These are phyloP conservation scores for Idaea aversata DNA, from an alignment of 2,888 invertebrate genomes.

Conservation along the genomic window DNA sequence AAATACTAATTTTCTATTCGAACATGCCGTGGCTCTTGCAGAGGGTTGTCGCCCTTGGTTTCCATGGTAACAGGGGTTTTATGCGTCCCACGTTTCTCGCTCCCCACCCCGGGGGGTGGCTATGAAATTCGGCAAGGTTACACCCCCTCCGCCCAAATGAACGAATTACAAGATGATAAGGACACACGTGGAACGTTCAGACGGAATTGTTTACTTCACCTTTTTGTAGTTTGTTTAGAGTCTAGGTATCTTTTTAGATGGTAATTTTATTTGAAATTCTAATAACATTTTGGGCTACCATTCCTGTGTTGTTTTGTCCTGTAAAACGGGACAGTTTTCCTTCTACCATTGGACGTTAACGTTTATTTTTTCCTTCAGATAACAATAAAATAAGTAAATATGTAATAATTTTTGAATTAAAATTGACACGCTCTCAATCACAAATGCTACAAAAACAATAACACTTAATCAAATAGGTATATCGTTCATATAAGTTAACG, in stretches of 20 bases:
- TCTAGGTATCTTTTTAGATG: conserved; percentile 10
- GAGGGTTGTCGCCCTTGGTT: conserved; percentile 72
- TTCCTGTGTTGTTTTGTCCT: not conserved
- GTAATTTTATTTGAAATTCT: conserved; percentile 8
- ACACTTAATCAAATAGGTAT: not conserved
- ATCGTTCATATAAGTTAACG: not conserved
- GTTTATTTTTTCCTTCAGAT: not conserved
- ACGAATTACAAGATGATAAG: conserved; percentile 31
- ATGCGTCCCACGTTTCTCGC: conserved; percentile 59
- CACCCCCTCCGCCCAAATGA: conserved; percentile 32
- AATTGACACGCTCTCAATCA: not conserved
- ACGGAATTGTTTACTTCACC: conserved; percentile 14
- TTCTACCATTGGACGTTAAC: not conserved
- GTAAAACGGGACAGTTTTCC: not conserved
- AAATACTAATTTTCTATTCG: conserved; percentile 40
- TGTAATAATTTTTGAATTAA: not conserved
- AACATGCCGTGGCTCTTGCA: conserved; percentile 36
- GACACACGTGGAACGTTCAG: conserved; percentile 29
- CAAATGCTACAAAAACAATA: not conserved
- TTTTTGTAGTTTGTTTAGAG: conserved; percentile 8
- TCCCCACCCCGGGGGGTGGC: conserved; percentile 36
- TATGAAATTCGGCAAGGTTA: conserved; percentile 51
- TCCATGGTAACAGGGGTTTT: conserved; percentile 65
- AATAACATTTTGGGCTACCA: not conserved
- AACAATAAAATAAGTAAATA: not conserved